Conservation (phyloP, 2,113 vertebrate species). For the Archocentrus centrarchus region DNA sequence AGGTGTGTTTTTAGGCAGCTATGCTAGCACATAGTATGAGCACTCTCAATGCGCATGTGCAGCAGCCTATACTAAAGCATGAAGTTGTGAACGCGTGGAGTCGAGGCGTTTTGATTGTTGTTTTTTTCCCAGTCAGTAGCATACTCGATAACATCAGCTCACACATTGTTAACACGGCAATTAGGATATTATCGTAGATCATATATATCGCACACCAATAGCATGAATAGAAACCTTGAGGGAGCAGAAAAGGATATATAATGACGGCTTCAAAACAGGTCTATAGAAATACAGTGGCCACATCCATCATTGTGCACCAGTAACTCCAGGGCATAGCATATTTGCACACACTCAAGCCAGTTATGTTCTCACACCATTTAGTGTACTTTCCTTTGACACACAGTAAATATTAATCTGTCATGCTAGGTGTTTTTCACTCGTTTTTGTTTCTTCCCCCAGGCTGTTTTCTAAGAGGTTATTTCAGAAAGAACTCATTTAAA, state of each 20-base stretch:
- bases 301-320: background rate
- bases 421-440: conserved; percentile 25
- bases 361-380: background rate
- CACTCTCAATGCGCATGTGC: no score
- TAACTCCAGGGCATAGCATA: background rate
- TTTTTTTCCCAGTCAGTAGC: no score
- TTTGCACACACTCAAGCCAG: background rate
- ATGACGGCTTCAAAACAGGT: background rate
- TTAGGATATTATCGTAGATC: no score
- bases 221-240: background rate
- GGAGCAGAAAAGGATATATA: background rate
- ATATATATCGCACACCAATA: no score
- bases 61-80: no score
- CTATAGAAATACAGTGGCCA: background rate
- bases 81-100: no score
- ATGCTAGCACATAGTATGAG: no score
- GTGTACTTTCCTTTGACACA: background rate
- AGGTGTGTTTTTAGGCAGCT: no score
- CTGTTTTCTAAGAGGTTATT: conserved; percentile 41
- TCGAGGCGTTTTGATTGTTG: no score
- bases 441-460: conserved; percentile 39
- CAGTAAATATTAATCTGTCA: conserved; percentile 72
- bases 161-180: no score
- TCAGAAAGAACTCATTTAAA: conserved; percentile 76
- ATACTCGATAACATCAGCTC: no score